Evolutionary conservation across 1,140 invertebrate genomes (phyloP), one percentile per base, ranked within the genome.

Genomic region (Hypsibius dujardini): DNA sequence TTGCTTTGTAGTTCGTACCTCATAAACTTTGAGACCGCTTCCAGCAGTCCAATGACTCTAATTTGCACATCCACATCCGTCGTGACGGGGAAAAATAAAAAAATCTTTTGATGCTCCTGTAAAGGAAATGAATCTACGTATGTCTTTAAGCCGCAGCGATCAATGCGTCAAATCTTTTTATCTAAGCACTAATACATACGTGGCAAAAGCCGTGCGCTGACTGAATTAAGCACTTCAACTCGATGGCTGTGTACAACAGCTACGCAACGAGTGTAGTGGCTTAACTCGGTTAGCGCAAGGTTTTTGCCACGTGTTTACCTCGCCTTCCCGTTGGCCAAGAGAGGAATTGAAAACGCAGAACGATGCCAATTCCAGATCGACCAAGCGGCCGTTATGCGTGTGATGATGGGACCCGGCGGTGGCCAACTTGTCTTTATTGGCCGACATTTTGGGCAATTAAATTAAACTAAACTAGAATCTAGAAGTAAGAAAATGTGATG

Each of bases 341-440:
- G 50, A 7, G 7, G 50, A 56, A n/a, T 56, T 56, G 50, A 56
- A 56, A 56, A 56, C n/a, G 50, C 50, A 56, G n/a, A 56, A 56
- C 50, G 50, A 56, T 7, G 50, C 50, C 50, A 56, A n/a, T 7
- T 56, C 50, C 7, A 56, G 7, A 7, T 56, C 50, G 7, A 56
- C 50, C 7, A n/a, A 56, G 7, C 50, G 50, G n/a, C 50, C n/a
- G 50, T 56, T 56, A n/a, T 56, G n/a, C n/a, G 7, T n/a, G n/a
- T 56, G 50, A 56, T n/a, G 7, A 56, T 56, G 50, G n/a, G 50
- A n/a, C 50, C 7, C 7, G n/a, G 50, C 7, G 7, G 50, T 7
- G n/a, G 50, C 7, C 50, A 56, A n/a, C n/a, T 56, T 56, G 78
- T 46, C 77, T 79, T 56, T 56, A n/a, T n/a, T 56, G 50, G 7